These are phyloP conservation scores for Acipenser oxyrinchus DNA, from an alignment of 2,797 vertebrate species.

Conservation along the genomic window DNA sequence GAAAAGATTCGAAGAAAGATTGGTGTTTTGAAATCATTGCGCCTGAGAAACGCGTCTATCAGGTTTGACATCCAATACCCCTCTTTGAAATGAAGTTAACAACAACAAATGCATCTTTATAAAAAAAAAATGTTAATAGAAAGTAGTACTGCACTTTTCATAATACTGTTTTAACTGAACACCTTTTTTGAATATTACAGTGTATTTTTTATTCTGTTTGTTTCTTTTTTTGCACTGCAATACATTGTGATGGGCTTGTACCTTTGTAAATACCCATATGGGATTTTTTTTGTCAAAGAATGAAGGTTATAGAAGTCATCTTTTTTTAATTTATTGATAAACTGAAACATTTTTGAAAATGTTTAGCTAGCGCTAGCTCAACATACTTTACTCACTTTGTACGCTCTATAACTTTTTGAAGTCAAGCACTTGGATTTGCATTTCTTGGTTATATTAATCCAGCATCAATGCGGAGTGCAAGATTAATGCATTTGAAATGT, in stretches of 20 bases:
- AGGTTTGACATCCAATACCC: conserved; percentile 67
- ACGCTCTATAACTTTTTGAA: no score
- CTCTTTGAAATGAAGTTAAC: conserved; percentile 54
- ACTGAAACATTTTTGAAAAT: no score
- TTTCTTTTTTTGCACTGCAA: no score
- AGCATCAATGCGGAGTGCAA: conserved; percentile 64
- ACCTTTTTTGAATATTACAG: no score
- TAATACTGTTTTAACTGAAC: neutral
- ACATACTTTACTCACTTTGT: no score
- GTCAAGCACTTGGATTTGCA: conserved; percentile 38
- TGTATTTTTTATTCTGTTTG: no score
- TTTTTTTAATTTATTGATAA: no score
- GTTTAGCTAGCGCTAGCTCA: no score
- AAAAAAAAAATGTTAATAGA: conserved; percentile 45
- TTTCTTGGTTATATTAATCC: conserved; percentile 56
- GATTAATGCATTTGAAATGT: conserved; percentile 75
- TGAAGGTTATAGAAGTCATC: no score
- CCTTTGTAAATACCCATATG: no score
- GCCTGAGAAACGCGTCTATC: conserved; percentile 89
- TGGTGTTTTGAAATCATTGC: conserved; percentile 93
- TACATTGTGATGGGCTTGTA: no score
- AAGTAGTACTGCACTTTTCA: conserved; percentile 38
- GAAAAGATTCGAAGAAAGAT: conserved; percentile 92
- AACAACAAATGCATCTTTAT: conserved; percentile 27
- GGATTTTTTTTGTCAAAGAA: no score